Evolutionary conservation across 2,113 vertebrate genomes (phyloP), one percentile per base, ranked within the genome.

Genomic region (Eleginops maclovinus): DNA sequence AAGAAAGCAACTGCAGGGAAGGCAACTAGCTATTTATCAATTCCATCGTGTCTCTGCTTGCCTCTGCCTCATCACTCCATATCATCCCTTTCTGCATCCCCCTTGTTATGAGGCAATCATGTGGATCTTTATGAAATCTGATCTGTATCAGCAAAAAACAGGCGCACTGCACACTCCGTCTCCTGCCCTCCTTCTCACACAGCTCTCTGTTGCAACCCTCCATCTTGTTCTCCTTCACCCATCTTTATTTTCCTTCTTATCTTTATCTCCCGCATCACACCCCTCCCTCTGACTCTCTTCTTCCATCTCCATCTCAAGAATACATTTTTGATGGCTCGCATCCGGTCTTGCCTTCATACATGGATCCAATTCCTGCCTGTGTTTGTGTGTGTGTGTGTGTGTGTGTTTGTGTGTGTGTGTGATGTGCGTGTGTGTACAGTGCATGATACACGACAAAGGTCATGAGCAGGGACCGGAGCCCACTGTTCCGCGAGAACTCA

Each of bases 121-220:
- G 87, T 92, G 91, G 85, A 89, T 90, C 91, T 93, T 87, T 91
- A 92, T 93, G 90, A 93, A 93, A 93, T 89, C 82, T 85, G 89
- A 93, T 92, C 86, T 86, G 80, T 82, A 86, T 89, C 88, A 88
- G 83, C 83, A 88, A 74, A 87, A 93, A 86, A 79, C 73, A 77
- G 89, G 74, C 15, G 3, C 72, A 49, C 71, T 73, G 83, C 78
- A 79, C 70, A 74, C 77, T 73, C 60, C 14, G 66, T 54, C 84
- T 90, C 72, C 77, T 75, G 63, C 66, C 68, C 54, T 82, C 60
- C 79, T 75, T 66, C 61, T 72, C 82, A 56, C 31, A 72, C 66
- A 55, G 56, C 47, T 87, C 79, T 84, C 63, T 81, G 47, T 73
- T 72, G 59, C 70, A 81, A 73, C 46, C 71, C 82, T 87, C 85